These are phyloP conservation scores for Antidorcas marsupialis DNA, from an alignment of 2,113 vertebrate genomes.

Conservation along the genomic window DNA sequence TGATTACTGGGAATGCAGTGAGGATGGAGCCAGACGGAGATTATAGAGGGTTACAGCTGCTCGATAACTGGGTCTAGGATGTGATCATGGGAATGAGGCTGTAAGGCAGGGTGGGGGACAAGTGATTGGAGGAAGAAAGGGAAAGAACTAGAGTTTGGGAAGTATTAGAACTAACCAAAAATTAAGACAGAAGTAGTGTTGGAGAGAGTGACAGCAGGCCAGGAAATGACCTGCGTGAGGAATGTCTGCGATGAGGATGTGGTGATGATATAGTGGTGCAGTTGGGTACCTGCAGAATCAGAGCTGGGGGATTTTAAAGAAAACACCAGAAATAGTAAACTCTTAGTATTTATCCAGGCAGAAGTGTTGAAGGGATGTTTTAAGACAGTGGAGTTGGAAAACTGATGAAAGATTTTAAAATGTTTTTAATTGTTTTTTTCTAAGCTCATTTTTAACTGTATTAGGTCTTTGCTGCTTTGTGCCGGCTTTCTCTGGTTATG, in stretches of 20 bases:
- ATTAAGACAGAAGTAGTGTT: neutral
- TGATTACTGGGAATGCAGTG: neutral
- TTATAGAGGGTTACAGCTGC: neutral
- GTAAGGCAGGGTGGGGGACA: neutral
- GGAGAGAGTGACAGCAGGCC: neutral
- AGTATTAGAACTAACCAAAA: neutral
- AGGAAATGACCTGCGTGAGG: neutral
- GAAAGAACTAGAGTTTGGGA: neutral
- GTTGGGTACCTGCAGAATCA: neutral
- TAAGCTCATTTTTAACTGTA: neutral
- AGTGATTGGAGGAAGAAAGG: neutral
- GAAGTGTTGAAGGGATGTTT: neutral
- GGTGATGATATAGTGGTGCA: neutral
- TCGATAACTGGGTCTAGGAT: neutral
- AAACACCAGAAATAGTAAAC: neutral
- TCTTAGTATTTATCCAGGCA: neutral
- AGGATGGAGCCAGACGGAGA: neutral
- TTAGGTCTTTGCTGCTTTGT: neutral
- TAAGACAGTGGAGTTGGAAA: neutral
- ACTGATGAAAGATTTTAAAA: neutral
- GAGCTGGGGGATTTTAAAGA: neutral
- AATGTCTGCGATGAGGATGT: neutral
- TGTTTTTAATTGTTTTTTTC: neutral
- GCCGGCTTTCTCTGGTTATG: rapidly evolving
- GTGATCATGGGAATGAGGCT: neutral